Base-by-base conservation (phyloP, 2,797 vertebrate species). In the Notoglanidium macrostoma region DNA sequence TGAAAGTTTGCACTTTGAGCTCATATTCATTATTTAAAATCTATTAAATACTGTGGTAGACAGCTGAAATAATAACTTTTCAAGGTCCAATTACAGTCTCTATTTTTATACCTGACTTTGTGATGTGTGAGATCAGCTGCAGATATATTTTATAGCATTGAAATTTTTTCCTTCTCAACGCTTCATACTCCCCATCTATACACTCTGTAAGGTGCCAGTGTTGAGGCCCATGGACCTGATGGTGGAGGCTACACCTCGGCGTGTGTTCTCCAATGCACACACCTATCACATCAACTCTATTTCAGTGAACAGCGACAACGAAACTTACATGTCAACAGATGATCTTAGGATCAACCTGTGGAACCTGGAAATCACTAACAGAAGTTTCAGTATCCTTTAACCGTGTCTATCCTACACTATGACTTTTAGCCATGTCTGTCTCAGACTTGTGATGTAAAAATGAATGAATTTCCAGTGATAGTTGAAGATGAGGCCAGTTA, bases 251-350 rank as follows among this genome's bases (percentile, higher is more conserved):
- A 96, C 95, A 7, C 96, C 97, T 0, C 93, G 97, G 35, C 92
- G 96, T 91, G 95, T 97, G 77, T 97, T 97, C 83, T 96, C 96
- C 92, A 97, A 97, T 0, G 97, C 96, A 0, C 97, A 97, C 86
- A 97, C 97, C 21, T 97, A 97, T 92, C 97, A 97, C 93, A 97
- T 97, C 95, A 97, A 97, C 93, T 97, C 97, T 92, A 97, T 97
- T 94, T 97, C 97, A 0, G 96, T 97, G 93, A 97, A 97, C 95
- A 97, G 96, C 0, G 97, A 97, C 95, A 96, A 95, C 2, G 96
- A 97, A 93, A 97, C 97, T 32, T 97, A 97, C 94, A 97, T 97
- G 96, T 97, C 97, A 0, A 96, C 97, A 0, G 97, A 97, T 0
- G 97, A 97, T 94, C 94, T 97, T 90, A 94, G 97, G 91, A 97